phyloP scores from a whole-genome alignment of 2,113 vertebrate genomes.

The Hyperopisus bebe region DNA sequence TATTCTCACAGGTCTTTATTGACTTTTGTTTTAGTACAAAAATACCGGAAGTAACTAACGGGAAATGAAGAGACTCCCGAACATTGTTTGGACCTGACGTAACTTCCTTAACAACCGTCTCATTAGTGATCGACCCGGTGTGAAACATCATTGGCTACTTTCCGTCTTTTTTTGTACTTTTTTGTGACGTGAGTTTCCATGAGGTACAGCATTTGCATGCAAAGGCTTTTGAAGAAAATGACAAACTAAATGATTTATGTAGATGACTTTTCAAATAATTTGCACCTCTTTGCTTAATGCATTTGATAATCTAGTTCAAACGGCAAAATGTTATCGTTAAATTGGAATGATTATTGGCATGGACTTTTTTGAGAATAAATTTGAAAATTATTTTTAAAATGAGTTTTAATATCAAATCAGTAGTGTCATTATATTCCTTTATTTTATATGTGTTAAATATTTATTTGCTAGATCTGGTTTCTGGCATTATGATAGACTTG shows the following conservation, averaged over 20 bases:
- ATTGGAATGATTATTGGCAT: background rate
- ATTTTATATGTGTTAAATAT: background rate
- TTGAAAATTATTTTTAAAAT: background rate
- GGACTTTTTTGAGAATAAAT: background rate
- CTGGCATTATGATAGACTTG: background rate
- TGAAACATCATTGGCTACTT: background rate
- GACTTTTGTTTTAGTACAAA: background rate
- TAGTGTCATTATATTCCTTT: background rate
- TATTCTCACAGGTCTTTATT: background rate
- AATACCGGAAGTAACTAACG: background rate
- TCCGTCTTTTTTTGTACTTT: background rate
- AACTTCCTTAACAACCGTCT: conserved; percentile 16
- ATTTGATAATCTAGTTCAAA: background rate
- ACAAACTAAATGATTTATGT: background rate
- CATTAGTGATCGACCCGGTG: background rate
- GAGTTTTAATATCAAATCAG: background rate
- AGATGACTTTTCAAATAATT: background rate
- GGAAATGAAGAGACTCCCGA: background rate
- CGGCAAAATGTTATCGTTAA: background rate
- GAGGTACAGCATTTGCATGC: background rate
- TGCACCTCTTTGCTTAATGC: background rate
- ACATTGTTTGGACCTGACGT: conserved; percentile 1
- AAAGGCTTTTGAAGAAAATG: background rate
- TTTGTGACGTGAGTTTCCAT: background rate
- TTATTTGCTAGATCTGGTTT: background rate